These are phyloP conservation scores for Columba livia DNA, from an alignment of 2,113 vertebrate species.

Conservation along the genomic window DNA sequence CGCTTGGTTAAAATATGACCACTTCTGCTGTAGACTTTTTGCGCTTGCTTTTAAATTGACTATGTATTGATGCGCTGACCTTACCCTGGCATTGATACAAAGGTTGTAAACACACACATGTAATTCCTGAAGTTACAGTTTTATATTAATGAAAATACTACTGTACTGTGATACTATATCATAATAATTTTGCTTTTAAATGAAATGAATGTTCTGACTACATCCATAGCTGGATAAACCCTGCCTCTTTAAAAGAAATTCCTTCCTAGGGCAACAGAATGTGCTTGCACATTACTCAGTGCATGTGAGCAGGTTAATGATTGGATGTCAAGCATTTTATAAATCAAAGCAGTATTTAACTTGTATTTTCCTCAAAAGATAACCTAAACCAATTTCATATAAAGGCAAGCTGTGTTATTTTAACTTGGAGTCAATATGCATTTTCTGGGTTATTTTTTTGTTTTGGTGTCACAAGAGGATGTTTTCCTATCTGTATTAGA, in stretches of 20 bases:
- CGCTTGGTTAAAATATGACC: background rate
- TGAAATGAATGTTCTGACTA: background rate
- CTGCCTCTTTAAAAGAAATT: background rate
- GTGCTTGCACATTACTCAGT: background rate
- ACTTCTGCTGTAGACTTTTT: background rate
- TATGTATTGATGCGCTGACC: background rate
- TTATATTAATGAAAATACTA: background rate
- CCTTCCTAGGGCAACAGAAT: background rate
- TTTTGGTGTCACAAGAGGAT: background rate
- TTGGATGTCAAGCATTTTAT: background rate
- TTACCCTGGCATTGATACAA: background rate
- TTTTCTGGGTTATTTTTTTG: background rate
- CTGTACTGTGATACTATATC: background rate
- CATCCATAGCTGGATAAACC: background rate
- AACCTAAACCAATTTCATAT: background rate
- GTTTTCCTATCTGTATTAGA: background rate
- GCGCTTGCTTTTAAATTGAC: background rate
- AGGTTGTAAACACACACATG: background rate
- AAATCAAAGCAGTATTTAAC: slow-evolving; percentile 16
- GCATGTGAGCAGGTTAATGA: background rate
- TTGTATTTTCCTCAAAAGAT: slow-evolving; percentile 4
- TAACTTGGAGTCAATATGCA: background rate
- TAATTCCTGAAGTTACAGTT: background rate
- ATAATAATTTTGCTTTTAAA: background rate
- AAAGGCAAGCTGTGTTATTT: background rate